Conservation (phyloP, 2,888 invertebrate species). For the Nezara viridula region DNA sequence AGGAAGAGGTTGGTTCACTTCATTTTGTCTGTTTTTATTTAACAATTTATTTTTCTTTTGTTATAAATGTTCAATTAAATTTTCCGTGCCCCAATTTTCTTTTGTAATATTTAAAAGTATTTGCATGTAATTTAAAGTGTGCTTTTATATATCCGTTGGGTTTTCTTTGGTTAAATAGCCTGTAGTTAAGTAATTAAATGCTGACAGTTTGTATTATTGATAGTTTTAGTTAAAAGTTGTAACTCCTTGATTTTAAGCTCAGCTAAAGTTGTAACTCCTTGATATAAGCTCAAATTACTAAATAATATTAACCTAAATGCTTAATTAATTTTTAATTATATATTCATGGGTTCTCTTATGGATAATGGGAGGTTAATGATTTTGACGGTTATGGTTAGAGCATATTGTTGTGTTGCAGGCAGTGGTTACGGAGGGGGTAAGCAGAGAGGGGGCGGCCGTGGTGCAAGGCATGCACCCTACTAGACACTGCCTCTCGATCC, state of each 20-base stretch:
- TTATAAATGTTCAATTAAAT: not conserved
- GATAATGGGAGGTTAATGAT: conserved; percentile 62
- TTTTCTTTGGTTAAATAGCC: conserved; percentile 42
- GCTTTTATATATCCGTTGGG: conserved; percentile 49
- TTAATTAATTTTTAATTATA: not conserved
- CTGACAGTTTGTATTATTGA: conserved; percentile 23
- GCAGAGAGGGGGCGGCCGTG: conserved; percentile 81
- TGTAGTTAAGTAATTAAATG: conserved; percentile 46
- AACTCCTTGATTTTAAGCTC: conserved; percentile 5
- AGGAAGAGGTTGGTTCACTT: conserved; percentile 49
- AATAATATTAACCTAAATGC: conserved; percentile 43
- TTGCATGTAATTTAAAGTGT: conserved; percentile 50
- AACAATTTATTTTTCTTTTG: not conserved
- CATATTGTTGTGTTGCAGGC: conserved; percentile 69
- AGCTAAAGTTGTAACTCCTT: conserved; percentile 32
- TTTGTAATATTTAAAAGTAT: conserved; percentile 34
- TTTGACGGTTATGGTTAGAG: conserved; percentile 64
- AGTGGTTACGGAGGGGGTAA: conserved; percentile 81
- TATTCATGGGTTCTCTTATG: conserved; percentile 59
- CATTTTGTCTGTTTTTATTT: conserved; percentile 17
- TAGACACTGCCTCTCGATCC: conserved; percentile 62
- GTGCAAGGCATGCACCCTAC: conserved; percentile 73
- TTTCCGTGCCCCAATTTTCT: not conserved
- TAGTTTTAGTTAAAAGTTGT: conserved; percentile 20
- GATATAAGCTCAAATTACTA: conserved; percentile 22